Percentiles rank a stretch among this genome's conserved stretches.
Conservation (phyloP, 2,888 invertebrate genomes). For the Himalopsyche tibetana region DNA sequence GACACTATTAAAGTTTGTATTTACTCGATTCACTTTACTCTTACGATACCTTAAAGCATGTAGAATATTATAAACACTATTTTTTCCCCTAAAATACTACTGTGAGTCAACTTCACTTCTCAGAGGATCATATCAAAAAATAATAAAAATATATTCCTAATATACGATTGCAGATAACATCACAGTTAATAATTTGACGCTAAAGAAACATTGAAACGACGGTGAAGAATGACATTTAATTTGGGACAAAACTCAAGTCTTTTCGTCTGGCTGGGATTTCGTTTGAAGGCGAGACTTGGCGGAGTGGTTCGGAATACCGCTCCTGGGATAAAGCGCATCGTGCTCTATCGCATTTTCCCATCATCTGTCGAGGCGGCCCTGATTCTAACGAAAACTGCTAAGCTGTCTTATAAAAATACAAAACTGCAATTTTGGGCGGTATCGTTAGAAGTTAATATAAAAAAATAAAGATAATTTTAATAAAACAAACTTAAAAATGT, state of each 20-base stretch:
- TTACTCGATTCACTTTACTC: no score
- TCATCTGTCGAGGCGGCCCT: not conserved
- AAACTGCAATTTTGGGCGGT: not conserved
- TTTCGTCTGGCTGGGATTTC: not conserved
- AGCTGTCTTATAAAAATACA: not conserved
- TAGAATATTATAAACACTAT: no score
- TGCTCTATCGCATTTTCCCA: constrained; percentile 4
- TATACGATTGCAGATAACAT: no score
- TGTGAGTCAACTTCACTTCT: no score
- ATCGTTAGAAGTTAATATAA: not conserved
- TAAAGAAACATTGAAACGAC: not conserved
- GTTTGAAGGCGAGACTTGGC: constrained; percentile 6
- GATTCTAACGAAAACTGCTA: not conserved
- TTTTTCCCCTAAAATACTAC: no score
- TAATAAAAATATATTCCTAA: no score
- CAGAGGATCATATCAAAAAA: no score
- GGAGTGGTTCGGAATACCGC: constrained; percentile 1
- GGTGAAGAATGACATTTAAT: not conserved
- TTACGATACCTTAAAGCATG: no score
- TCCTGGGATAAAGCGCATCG: not conserved
- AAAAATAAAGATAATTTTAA: no score
- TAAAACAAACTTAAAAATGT: no score
- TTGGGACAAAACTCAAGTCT: not conserved
- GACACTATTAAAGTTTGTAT: no score
- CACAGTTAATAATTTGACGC: not conserved